These are phyloP conservation scores for Pangasianodon hypophthalmus DNA, from an alignment of 2,113 vertebrate species.

Conservation along the genomic window DNA sequence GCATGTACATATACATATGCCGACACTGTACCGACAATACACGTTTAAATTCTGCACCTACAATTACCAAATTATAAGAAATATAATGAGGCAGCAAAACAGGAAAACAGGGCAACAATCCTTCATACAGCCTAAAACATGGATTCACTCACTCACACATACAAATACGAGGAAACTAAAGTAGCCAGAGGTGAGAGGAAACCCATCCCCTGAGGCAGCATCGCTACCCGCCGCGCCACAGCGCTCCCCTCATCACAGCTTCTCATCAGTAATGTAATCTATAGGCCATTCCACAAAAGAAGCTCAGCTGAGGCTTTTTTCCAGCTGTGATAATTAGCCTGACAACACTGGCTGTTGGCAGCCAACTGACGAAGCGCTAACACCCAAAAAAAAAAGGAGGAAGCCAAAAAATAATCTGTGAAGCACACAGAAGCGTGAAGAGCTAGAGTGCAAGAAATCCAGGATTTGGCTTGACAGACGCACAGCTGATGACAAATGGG, in stretches of 20 bases:
- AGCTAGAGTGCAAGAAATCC: background rate
- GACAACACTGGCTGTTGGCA: slow-evolving; percentile 20
- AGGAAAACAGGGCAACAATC: background rate
- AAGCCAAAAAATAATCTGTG: background rate
- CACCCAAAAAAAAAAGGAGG: background rate
- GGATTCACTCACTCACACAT: background rate
- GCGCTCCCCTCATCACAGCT: background rate
- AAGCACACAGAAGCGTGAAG: slow-evolving; percentile 15
- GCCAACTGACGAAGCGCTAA: background rate
- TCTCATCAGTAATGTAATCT: slow-evolving; percentile 42
- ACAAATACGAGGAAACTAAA: background rate
- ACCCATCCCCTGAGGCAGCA: background rate
- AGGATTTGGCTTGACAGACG: slow-evolving; percentile 3
- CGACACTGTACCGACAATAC: background rate
- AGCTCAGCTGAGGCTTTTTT: slow-evolving; percentile 15
- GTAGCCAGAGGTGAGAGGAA: background rate
- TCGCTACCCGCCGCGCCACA: background rate
- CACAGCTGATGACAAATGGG: slow-evolving; percentile 11
- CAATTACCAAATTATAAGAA: background rate
- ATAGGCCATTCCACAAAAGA: slow-evolving; percentile 30
- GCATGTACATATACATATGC: background rate
- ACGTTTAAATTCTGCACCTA: background rate
- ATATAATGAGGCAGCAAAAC: background rate
- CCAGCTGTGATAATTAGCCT: slow-evolving; percentile 39
- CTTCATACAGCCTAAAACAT: background rate